Conservation (phyloP, 53 echinoderm and acorn worm species). For the Zoroaster sp. region DNA sequence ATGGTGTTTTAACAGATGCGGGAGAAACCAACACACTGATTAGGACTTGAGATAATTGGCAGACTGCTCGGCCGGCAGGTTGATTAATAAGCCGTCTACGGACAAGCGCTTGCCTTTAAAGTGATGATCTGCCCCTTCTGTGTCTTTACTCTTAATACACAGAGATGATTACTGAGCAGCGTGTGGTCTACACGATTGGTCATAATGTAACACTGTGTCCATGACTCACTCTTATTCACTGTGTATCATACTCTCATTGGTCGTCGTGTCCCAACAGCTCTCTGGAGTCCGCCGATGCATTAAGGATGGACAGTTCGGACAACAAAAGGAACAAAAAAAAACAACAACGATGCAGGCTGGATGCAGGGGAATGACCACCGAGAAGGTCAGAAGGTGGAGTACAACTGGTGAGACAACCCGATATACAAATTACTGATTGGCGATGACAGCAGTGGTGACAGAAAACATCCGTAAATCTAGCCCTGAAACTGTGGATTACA, state of each 20-base stretch:
- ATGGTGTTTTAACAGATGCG: conserved; percentile 21
- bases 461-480: conserved; percentile 1
- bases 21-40: conserved; percentile 30
- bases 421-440: conserved; percentile 11
- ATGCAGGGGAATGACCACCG: neutral
- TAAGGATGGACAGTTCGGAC: neutral
- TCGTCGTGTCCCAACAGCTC: neutral
- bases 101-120: neutral
- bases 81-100: conserved; percentile 27
- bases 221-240: conserved; percentile 25
- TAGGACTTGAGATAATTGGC: conserved; percentile 15
- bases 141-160: neutral
- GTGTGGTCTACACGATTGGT: neutral
- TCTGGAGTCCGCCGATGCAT: conserved; percentile 16
- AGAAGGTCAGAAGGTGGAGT: neutral
- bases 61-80: neutral
- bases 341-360: neutral
- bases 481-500: neutral
- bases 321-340: neutral
- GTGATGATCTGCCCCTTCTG: neutral
- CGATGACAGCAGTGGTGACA: conserved; percentile 21
- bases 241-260: conserved; percentile 8
- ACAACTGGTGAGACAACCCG: neutral
- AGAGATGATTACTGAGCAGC: neutral
- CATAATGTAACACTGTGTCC: neutral